Conservation (phyloP, 2,888 invertebrate genomes). For the Tenthredo distinguenda region DNA sequence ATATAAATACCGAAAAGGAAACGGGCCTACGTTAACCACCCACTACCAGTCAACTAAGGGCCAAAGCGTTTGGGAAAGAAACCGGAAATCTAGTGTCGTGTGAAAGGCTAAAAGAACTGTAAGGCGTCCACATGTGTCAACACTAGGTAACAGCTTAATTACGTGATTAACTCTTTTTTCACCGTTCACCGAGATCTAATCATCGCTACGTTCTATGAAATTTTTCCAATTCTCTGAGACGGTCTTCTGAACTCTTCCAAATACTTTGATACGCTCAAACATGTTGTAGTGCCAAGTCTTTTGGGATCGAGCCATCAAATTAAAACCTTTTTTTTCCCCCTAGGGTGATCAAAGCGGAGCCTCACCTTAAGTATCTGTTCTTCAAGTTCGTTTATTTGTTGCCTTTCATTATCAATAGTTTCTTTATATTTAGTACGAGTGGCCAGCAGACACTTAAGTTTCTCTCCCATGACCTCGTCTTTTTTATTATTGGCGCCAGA, state of each 20-base stretch:
- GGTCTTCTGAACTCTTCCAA: background rate
- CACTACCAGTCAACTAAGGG: background rate
- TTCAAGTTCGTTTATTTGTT: constrained; percentile 79
- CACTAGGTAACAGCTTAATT: constrained; percentile 45
- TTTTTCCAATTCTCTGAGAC: background rate
- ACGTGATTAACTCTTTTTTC: constrained; percentile 32
- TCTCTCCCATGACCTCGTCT: constrained; percentile 80
- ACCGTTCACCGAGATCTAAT: background rate
- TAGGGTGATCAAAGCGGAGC: background rate
- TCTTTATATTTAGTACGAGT: constrained; percentile 80
- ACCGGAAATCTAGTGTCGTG: constrained; percentile 51
- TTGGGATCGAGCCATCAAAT: background rate
- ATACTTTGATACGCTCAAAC: background rate
- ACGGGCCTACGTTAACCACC: constrained; percentile 44
- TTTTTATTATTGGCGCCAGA: constrained; percentile 81
- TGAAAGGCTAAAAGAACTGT: constrained; percentile 50
- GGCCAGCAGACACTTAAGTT: constrained; percentile 80
- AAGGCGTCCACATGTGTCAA: constrained; percentile 30
- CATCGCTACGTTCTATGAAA: background rate
- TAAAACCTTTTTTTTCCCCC: background rate
- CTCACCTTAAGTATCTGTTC: constrained; percentile 81
- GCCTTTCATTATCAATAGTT: constrained; percentile 79
- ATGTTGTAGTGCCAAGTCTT: background rate
- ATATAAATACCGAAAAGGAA: constrained; percentile 47
- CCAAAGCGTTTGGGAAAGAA: constrained; percentile 43